A percentile compares a stretch with the other conserved stretches of the same genome.
Evolutionary conservation across 2,888 invertebrate species (phyloP).

Genomic region (Thymelicus acteon): DNA sequence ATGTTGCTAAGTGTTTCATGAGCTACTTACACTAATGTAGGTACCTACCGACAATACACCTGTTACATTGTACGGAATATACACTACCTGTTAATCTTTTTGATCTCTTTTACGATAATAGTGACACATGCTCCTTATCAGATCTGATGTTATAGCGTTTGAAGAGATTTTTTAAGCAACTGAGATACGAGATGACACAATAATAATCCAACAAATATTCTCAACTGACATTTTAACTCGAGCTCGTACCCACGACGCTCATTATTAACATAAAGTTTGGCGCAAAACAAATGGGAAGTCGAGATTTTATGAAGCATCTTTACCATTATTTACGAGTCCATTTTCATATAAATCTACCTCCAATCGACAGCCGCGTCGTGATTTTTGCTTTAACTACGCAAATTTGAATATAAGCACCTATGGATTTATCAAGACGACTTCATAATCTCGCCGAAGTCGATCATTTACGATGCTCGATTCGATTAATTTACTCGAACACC

Average conservation of each 20-base stretch:
- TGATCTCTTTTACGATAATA: conserved; percentile 1
- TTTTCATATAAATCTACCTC: conserved; percentile 36
- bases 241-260: conserved; percentile 20
- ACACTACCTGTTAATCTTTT: conserved; percentile 1
- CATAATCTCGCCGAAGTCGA: conserved; percentile 28
- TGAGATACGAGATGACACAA: background rate
- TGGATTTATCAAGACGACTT: conserved; percentile 23
- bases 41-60: conserved; percentile 8
- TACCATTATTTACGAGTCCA: conserved; percentile 32
- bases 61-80: conserved; percentile 10
- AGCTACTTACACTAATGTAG: conserved; percentile 17
- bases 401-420: conserved; percentile 36
- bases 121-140: conserved; percentile 1
- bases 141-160: background rate
- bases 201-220: conserved; percentile 19
- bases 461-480: conserved; percentile 21
- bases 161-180: background rate
- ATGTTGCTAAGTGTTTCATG: conserved; percentile 22
- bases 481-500: conserved; percentile 34
- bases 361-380: conserved; percentile 35
- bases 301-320: conserved; percentile 33
- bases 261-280: conserved; percentile 28
- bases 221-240: conserved; percentile 14
- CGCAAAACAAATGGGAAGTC: conserved; percentile 30
- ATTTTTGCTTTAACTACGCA: conserved; percentile 35